Evolutionary conservation across 2,797 vertebrate genomes (phyloP), one percentile per base, ranked within the genome.

Genomic region (Halcyon badia): DNA sequence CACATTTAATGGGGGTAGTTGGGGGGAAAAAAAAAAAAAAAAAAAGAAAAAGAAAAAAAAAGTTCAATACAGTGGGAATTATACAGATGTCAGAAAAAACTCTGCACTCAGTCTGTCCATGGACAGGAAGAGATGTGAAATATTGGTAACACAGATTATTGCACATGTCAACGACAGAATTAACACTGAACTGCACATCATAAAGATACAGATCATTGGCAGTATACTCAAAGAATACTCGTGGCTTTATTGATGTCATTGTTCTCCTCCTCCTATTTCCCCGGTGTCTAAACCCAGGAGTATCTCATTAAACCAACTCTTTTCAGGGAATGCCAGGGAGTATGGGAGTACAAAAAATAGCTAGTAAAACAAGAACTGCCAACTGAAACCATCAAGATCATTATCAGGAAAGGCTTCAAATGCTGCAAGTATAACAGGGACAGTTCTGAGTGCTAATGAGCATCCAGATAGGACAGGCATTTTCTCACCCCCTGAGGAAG

Each of bases 251-350:
- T 96, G 91, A 97, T 96, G 94, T 68, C 94, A 96, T 96, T 97
- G 95, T 97, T 96, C 96, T 96, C 92, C 81, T 94, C 92, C 90
- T 93, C 37, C 93, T 90, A 51, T 92, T 94, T 93, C 68, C 70
- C 60, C 86, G 35, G 12, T 73, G 79, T 62, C 86, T 95, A 96
- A 92, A 90, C 61, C 89, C 71, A 94, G 96, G 94, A 95, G 95
- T 89, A 96, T 82, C 96, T 97, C 96, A 97, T 97, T 97, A 97
- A 97, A 94, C 48, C 28, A 52, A 83, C 28, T 35, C 94, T 96
- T 95, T 93, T 94, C 87, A 94, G 73, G 51, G 82, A 96, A 91
- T 28, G 0, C 57, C 1, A 0, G 90, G 94, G 94, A 96, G 94
- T 92, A 83, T 30, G 46, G 48, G 31, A 82, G 79, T 90, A 93